Base-by-base conservation (phyloP, 2,797 vertebrate genomes). In the Epinephelus awoara region DNA sequence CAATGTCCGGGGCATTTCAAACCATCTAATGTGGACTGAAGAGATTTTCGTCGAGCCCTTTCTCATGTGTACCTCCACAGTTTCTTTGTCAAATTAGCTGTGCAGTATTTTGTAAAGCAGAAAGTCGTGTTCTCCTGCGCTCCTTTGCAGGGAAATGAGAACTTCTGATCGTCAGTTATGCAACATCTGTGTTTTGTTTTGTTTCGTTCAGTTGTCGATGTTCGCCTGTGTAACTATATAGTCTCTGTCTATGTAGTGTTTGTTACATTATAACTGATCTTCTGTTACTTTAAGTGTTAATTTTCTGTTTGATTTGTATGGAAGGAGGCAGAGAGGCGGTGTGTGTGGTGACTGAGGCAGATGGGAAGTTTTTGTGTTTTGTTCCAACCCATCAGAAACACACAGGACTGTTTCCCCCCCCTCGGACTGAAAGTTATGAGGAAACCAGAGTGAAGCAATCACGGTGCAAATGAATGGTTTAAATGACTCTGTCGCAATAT, bases 71-170 rank as follows among this genome's bases (percentile, higher is more conserved):
- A 86, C 66, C 72, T 92, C 88, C 92, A 90, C 87, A 89, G 88
- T 92, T 93, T 94, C 77, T 93, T 81, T 91, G 84, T 3, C 11
- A 34, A 10, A 34, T 75, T 90, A 90, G 92, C 84, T 75, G 73
- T 84, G 88, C 92, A 92, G 93, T 94, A 86, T 95, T 95, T 90
- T 92, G 51, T 90, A 82, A 88, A 85, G 78, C 85, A 79, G 86
- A 82, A 86, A 54, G 75, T 86, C 55, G 15, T 68, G 17, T 86
- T 88, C 87, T 83, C 88, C 80, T 76, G 52, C 71, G 64, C 68
- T 47, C 73, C 61, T 68, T 70, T 42, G 66, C 44, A 10, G 69
- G 79, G 69, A 79, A 56, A 63, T 5, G 67, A 64, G 64, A 72
- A 59, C 42, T 49, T 80, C 73, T 88, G 52, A 55, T 17, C 25